Conservation (phyloP, 2,113 vertebrate genomes). For the Perca flavescens region DNA sequence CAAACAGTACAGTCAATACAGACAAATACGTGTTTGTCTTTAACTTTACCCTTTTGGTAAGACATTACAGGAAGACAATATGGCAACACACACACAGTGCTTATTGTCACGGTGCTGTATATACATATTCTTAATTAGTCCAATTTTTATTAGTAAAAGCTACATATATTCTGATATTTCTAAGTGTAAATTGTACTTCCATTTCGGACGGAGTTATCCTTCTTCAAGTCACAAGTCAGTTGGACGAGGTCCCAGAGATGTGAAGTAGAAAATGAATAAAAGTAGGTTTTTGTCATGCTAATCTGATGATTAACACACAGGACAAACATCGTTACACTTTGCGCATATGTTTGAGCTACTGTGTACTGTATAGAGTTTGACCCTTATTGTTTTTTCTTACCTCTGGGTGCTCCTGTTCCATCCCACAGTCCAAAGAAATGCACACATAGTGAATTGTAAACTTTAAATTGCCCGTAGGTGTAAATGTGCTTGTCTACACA, state of each 20-base stretch:
- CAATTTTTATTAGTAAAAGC: not conserved
- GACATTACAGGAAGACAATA: slow-evolving; percentile 1
- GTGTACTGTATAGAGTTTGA: not conserved
- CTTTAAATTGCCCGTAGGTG: not conserved
- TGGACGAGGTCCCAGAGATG: not conserved
- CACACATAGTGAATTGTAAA: not conserved
- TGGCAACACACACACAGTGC: not conserved
- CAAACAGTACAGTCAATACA: slow-evolving; percentile 47
- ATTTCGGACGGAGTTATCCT: not conserved
- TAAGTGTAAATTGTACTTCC: not conserved
- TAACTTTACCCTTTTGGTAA: slow-evolving; percentile 17
- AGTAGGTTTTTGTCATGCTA: not conserved
- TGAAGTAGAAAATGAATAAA: not conserved
- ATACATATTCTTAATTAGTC: not conserved
- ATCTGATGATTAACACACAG: not conserved
- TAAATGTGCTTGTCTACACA: not conserved
- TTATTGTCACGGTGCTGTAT: not conserved
- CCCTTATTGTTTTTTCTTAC: not conserved
- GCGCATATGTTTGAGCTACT: not conserved
- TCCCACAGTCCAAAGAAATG: not conserved
- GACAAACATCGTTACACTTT: not conserved
- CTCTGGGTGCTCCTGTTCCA: not conserved
- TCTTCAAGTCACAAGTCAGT: not conserved
- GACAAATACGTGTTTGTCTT: slow-evolving; percentile 25
- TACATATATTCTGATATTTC: not conserved